A percentile compares a stretch with the other conserved stretches of the same genome.
Conservation (phyloP, 2,888 invertebrate genomes). For the Nudaria mundana region DNA sequence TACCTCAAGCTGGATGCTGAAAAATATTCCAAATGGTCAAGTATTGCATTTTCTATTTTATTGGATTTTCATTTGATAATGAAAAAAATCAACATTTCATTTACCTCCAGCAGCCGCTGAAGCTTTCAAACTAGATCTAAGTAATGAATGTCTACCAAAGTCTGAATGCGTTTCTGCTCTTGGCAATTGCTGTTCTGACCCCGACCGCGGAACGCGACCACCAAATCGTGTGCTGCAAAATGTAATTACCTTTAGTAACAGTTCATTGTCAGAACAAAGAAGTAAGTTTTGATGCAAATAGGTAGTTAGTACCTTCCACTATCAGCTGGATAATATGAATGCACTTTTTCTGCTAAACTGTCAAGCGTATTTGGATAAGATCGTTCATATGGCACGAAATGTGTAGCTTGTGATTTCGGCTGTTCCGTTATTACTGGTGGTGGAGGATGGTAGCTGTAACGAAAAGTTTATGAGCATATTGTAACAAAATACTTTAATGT, state of each 20-base stretch:
- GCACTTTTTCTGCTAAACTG: conserved; percentile 95
- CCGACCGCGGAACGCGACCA: conserved; percentile 89
- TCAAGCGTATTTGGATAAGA: conserved; percentile 93
- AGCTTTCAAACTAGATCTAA: conserved; percentile 90
- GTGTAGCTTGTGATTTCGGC: conserved; percentile 88
- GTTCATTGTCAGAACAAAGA: not conserved
- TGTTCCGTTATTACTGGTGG: conserved; percentile 95
- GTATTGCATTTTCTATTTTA: not conserved
- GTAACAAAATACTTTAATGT: too few relatives aligned
- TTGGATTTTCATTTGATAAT: not conserved
- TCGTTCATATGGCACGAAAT: conserved; percentile 94
- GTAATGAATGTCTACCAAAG: conserved; percentile 90
- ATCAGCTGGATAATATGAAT: conserved; percentile 87
- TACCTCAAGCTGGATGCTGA: conserved; percentile 82
- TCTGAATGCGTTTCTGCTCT: conserved; percentile 91
- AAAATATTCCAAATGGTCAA: too few relatives aligned
- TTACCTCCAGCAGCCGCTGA: conserved; percentile 63
- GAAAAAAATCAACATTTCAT: not conserved
- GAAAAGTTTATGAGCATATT: too few relatives aligned
- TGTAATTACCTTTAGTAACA: not conserved
- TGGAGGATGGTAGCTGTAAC: conserved; percentile 86
- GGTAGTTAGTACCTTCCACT: conserved; percentile 63
- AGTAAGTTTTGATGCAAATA: too few relatives aligned
- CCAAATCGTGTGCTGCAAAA: conserved; percentile 62
- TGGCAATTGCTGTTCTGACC: conserved; percentile 95